Evolutionary conservation across 1,140 invertebrate species (phyloP), one percentile per base, ranked within the genome.

Genomic region (Caenorhabditis remanei): DNA sequence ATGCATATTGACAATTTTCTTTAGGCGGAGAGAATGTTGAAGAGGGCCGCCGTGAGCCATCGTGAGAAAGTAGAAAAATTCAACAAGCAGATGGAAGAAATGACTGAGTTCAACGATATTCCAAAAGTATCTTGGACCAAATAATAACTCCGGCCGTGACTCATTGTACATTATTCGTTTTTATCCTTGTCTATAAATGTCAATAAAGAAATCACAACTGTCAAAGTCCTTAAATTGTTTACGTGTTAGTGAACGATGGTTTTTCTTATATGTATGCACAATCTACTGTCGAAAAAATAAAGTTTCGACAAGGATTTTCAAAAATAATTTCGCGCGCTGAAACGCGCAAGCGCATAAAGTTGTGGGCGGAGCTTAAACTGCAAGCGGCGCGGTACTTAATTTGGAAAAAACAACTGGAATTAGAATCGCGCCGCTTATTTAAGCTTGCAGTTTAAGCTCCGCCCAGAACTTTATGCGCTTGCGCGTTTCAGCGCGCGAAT

Each of bases 31-130:
- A 87, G 91, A 71, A 84, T 92, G 75, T 85, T 88, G 40, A 93
- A 92, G 55, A 90, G 90, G 63, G 92, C 91, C 9, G 89, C 89
- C 24, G 88, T 90, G 21, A 92, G 91, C 65, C 91, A 92, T 83
- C 85, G 90, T 48, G 91, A 92, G 79, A 91, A 91, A 16, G 91
- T 92, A 48, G 92, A 92, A 67, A 79, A 91, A 50, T 92, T 92
- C 87, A 92, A 92, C 85, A 89, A 91, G 83, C 88, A 92, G 40
- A 89, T 93, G 90, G 90, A 90, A 19, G 90, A 92, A 53, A 84
- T 93, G 16, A 91, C 91, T 40, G 91, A 92, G 75, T 93, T 92
- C 86, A 93, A 92, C 85, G 92, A 92, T 83, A 92, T 93, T 88
- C 92, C 91, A 21, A 92, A 92, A 84, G 91, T 92, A 24, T 91